Evolutionary conservation across 2,113 vertebrate genomes (phyloP).

Genomic region (Carassius auratus): DNA sequence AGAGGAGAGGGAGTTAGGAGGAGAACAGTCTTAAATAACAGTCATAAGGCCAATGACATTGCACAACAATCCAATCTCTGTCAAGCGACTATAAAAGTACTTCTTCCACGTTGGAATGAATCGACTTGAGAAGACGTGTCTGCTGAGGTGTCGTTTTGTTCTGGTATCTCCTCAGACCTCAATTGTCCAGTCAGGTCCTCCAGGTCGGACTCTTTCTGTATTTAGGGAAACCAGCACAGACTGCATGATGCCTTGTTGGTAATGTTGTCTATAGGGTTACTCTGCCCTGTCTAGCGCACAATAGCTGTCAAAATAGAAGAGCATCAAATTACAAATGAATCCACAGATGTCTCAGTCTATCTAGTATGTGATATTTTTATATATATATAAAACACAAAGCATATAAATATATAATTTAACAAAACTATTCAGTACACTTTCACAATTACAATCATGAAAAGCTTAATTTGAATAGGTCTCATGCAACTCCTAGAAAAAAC

Average conservation of each 20-base stretch:
- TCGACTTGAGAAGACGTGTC: conserved; percentile 17
- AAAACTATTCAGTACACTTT: neutral
- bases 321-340: conserved; percentile 19
- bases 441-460: neutral
- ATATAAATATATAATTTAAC: neutral
- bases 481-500: conserved; percentile 50
- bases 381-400: neutral
- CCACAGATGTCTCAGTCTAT: neutral
- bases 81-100: conserved; percentile 38
- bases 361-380: neutral
- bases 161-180: conserved; percentile 20
- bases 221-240: conserved; percentile 51
- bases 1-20: conserved; percentile 51
- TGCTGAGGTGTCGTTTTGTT: conserved; percentile 33
- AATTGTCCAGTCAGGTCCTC: conserved; percentile 59
- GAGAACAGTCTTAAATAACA: conserved; percentile 78
- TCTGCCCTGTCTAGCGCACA: conserved; percentile 55
- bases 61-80: conserved; percentile 54
- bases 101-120: conserved; percentile 35
- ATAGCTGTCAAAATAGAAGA: conserved; percentile 65
- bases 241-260: conserved; percentile 73
- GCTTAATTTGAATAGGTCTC: neutral
- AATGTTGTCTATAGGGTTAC: conserved; percentile 59
- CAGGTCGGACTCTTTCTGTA: conserved; percentile 61
- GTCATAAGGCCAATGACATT: conserved; percentile 69